Conservation (phyloP, 2,113 vertebrate genomes). For the Chaetorhynchus papuensis region DNA sequence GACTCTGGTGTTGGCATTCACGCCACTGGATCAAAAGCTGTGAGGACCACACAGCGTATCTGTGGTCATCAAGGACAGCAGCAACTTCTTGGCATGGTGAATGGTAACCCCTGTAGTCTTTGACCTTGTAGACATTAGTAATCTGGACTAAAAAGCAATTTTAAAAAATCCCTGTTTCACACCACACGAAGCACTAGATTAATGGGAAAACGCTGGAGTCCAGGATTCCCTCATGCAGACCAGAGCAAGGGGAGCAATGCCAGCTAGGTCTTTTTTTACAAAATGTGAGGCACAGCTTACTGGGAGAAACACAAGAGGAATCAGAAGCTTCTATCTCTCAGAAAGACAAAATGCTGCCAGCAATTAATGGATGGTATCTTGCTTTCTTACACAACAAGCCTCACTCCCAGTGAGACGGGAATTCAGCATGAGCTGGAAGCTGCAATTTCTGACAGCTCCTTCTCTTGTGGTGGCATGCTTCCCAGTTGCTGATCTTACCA, state of each 20-base stretch:
- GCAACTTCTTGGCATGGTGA: neutral
- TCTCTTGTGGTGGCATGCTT: conserved; percentile 10
- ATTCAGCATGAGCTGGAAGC: neutral
- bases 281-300: neutral
- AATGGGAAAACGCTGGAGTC: neutral
- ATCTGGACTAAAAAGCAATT: neutral
- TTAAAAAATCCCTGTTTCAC: neutral
- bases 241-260: neutral
- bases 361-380: conserved; percentile 4
- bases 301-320: neutral
- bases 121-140: neutral
- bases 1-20: neutral
- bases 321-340: neutral
- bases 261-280: neutral
- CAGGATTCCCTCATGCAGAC: neutral
- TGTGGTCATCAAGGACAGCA: neutral
- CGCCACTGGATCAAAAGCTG: neutral
- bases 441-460: conserved; percentile 18
- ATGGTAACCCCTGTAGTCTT: neutral
- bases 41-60: neutral
- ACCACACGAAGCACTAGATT: rapidly evolving
- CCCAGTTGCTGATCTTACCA: conserved; percentile 9
- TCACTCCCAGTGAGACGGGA: neutral
- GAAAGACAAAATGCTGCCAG: conserved; percentile 14
- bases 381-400: neutral